These are phyloP conservation scores for Tokudaia tokunoshimensis DNA, from an alignment of 2,797 vertebrate species.

Conservation along the genomic window DNA sequence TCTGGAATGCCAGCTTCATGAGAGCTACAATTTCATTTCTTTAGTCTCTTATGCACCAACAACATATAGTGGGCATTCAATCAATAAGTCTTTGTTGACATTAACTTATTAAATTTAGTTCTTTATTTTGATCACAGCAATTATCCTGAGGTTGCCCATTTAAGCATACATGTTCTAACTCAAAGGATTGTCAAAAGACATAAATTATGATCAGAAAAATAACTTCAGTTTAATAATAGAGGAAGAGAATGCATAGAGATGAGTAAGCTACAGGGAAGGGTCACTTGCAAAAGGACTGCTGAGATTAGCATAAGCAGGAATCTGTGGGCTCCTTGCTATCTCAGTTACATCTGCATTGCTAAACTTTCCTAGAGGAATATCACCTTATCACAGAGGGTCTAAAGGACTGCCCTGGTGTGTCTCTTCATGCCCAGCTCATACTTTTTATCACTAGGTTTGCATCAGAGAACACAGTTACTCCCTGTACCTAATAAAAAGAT, in stretches of 20 bases:
- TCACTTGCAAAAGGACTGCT: not conserved
- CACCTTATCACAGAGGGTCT: not conserved
- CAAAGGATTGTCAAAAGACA: not conserved
- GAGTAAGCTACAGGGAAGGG: not conserved
- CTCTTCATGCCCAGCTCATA: not conserved
- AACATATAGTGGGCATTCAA: not conserved
- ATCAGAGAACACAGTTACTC: not conserved
- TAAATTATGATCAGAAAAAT: not conserved
- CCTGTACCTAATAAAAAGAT: not conserved
- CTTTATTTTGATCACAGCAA: not conserved
- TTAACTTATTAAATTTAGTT: not conserved
- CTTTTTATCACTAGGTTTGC: not conserved
- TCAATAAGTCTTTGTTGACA: not conserved
- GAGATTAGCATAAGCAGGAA: not conserved
- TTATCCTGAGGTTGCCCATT: not conserved
- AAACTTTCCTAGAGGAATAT: not conserved
- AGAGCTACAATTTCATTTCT: not conserved
- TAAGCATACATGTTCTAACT: not conserved
- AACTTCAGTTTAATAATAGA: not conserved
- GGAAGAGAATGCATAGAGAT: not conserved
- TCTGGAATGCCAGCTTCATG: not conserved
- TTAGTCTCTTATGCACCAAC: not conserved
- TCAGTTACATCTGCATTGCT: slow-evolving; percentile 17
- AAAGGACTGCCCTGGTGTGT: not conserved
- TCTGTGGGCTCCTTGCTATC: not conserved